Evolutionary conservation across 2,888 invertebrate species (phyloP), one percentile per base, ranked within the genome.

Genomic region (Phengaris arion): DNA sequence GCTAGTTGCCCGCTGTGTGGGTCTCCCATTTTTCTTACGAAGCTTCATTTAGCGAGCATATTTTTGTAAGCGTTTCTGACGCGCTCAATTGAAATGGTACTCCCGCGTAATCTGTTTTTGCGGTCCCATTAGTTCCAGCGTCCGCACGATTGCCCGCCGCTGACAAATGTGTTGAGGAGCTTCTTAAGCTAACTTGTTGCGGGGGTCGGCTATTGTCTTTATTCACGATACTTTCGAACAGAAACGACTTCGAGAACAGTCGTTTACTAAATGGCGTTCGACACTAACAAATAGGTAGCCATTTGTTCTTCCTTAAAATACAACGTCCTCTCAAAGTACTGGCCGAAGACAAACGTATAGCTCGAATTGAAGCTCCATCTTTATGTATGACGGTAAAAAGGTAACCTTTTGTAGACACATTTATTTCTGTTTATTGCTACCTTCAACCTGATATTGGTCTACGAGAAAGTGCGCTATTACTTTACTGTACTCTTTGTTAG

Each of bases 151-250:
- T 59, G 74, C 57, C 57, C 59, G 48, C 9, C 35, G 48, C 55
- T 74, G 74, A 74, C 46, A 55, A 74, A 74, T 74, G 74, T 57
- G 57, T 6, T 15, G 54, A 54, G 10, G 73, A 45, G 73, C 73
- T 54, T 52, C 73, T 59, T 79, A 78, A 84, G 83, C 82, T 87
- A 86, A 88, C 87, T 89, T 88, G 87, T 89, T 89, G 88, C 86
- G 83, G 87, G 84, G 83, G 83, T 84, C 82, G 82, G 82, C 83
- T 83, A 84, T 86, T 83, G 83, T 83, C 84, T 83, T 82, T 81
- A 81, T 81, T 80, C 82, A 80, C 82, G 82, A 82, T 83, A 81
- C 80, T 79, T 80, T 79, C 77, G 78, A 82, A 83, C 81, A 81
- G 79, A 83, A 81, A 81, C 78, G 80, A 80, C 80, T 82, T 80